Percentiles rank a stretch among this genome's conserved stretches.
phyloP scores from a whole-genome alignment of 1,140 invertebrate genomes.

The Catajapyx aquilonaris region DNA sequence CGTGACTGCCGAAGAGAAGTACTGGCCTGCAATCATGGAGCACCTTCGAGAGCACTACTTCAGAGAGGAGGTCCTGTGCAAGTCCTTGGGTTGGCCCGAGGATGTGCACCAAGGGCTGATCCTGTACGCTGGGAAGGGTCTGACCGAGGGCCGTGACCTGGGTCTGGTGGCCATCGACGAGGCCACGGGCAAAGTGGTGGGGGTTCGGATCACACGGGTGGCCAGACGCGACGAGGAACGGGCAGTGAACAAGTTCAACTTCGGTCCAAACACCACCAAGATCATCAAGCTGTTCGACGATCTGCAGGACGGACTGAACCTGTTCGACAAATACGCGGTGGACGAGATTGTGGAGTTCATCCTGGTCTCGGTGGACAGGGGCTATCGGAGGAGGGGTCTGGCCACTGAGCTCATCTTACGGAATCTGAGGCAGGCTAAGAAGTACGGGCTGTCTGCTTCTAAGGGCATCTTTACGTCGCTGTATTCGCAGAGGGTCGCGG shows the following conservation, averaged over 20 bases:
- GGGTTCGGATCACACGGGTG: background rate
- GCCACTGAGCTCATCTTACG: background rate
- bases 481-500: background rate
- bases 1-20: background rate
- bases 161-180: background rate
- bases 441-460: background rate
- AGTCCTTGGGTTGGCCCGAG: background rate
- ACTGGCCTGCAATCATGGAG: background rate
- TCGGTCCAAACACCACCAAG: background rate
- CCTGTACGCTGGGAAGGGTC: background rate
- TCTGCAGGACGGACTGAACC: background rate
- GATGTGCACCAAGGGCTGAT: background rate
- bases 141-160: background rate
- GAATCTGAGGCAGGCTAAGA: background rate
- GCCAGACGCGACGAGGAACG: background rate
- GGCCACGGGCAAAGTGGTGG: background rate
- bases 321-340: background rate
- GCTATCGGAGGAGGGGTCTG: background rate
- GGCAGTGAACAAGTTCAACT: background rate
- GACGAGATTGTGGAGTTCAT: background rate
- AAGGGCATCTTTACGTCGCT: background rate
- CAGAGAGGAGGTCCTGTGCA: background rate
- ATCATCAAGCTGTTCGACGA: background rate
- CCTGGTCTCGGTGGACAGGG: background rate
- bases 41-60: background rate